Base-by-base conservation (phyloP, 2,797 vertebrate species). In the Brachymystax lenok region DNA sequence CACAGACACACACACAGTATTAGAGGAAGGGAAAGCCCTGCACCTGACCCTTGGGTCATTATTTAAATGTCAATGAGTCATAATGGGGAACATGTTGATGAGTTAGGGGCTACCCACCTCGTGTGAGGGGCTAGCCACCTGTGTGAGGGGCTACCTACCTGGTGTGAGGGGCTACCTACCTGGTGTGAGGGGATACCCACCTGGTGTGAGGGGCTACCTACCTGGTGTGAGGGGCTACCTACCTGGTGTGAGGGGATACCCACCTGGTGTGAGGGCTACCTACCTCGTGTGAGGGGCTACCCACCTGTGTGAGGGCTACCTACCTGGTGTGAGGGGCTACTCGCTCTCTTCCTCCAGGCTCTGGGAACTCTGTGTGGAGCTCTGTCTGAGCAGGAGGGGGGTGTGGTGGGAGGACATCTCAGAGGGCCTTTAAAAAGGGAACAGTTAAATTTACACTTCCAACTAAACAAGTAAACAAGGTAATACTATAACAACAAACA, bases 311-410 rank as follows among this genome's bases (percentile, higher is more conserved):
- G n/a, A n/a, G n/a, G n/a, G 10, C 40, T 46, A 46, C 40, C 40
- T 12, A 46, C 40, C 40, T 46, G 10, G 40, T 46, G 33, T 52
- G 40, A 7, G 59, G 66, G 1, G n/a, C 59, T 3, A 61, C 21
- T 46, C 64, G 12, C 50, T 50, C 6, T 69, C 24, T 4, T 69
- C 70, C 10, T 73, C 79, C 30, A 69, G 70, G 6, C 33, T 68
- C 5, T 79, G 66, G 30, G 59, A 67, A 19, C 69, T 52, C 19
- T 63, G 72, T 56, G 33, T 21, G 56, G 72, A 63, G 56, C 2
- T 63, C 33, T 73, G 72, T 63, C 72, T 73, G 72, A 63, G 12
- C 28, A 73, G 56, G 17, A n/a, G 27, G 64, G 56, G n/a, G 72
- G 12, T 4, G n/a, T 59, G 56, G 30, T 19, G 21, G 17, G 5